Conservation (phyloP, 2,888 invertebrate genomes). For the Nomada fabriciana region DNA sequence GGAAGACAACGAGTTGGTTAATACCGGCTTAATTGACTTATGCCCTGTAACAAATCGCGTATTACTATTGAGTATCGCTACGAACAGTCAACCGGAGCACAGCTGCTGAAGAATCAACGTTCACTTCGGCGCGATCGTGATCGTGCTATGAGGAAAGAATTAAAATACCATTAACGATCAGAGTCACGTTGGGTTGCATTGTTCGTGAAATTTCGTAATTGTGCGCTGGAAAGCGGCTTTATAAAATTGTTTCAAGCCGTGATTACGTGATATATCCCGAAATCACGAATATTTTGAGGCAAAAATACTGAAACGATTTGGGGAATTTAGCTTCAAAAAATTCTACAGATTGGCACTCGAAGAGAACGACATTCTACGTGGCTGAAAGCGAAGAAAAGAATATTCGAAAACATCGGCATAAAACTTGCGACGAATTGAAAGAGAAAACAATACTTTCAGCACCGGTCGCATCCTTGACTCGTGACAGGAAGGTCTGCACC, state of each 20-base stretch:
- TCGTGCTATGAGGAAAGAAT: conserved; percentile 57
- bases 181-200: conserved; percentile 60
- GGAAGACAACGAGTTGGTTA: conserved; percentile 58
- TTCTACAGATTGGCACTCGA: background rate
- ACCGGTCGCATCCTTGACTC: conserved; percentile 70
- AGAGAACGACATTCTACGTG: background rate
- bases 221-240: background rate
- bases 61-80: conserved; percentile 66
- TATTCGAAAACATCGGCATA: background rate
- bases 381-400: background rate
- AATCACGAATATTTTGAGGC: background rate
- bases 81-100: conserved; percentile 60
- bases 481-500: conserved; percentile 41
- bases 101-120: conserved; percentile 55
- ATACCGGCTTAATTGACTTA: conserved; percentile 70
- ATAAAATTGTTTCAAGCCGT: too few relatives aligned
- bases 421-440: conserved; percentile 4
- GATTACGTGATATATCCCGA: too few relatives aligned
- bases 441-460: conserved; percentile 42
- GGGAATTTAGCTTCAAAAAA: too few relatives aligned
- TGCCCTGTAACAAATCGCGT: conserved; percentile 59
- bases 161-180: conserved; percentile 44
- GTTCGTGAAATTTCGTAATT: conserved; percentile 51
- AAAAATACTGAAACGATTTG: too few relatives aligned
- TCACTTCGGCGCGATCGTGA: conserved; percentile 57